These are phyloP conservation scores for Aphaenogaster rudis DNA, from an alignment of 1,140 invertebrate species.

Conservation along the genomic window DNA sequence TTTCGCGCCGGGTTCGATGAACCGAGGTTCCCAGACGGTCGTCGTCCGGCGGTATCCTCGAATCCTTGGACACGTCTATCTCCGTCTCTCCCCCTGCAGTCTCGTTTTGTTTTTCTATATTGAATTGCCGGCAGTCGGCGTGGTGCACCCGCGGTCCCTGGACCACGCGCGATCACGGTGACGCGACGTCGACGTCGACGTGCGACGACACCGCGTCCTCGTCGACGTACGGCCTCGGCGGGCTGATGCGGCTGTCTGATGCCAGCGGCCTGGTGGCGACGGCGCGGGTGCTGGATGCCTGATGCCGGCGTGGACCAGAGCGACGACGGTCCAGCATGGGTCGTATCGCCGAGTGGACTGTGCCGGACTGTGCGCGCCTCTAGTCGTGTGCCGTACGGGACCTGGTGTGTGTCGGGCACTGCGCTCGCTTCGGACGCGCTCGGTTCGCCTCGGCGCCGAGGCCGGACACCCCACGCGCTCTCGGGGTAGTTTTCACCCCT, in stretches of 20 bases:
- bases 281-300: constrained; percentile 76
- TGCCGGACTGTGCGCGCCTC: constrained; percentile 86
- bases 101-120: constrained; percentile 16
- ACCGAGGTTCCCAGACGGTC: constrained; percentile 30
- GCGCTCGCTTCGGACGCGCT: constrained; percentile 85
- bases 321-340: constrained; percentile 86
- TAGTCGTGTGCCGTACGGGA: constrained; percentile 84
- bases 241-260: constrained; percentile 54
- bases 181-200: constrained; percentile 15
- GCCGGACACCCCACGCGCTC: constrained; percentile 85
- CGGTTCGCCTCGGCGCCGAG: constrained; percentile 82
- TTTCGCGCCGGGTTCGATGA: constrained; percentile 54
- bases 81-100: not conserved
- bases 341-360: constrained; percentile 87
- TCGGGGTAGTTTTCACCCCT: constrained; percentile 86
- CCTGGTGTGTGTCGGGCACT: constrained; percentile 84
- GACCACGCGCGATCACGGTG: constrained; percentile 33
- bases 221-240: constrained; percentile 30
- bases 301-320: constrained; percentile 83
- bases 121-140: constrained; percentile 42
- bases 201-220: constrained; percentile 50
- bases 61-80: constrained; percentile 19
- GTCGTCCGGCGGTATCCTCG: constrained; percentile 41
- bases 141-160: constrained; percentile 47
- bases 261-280: constrained; percentile 57